Base-by-base conservation (phyloP, 1,140 invertebrate genomes). In the Pemphigus obesinymphae region DNA sequence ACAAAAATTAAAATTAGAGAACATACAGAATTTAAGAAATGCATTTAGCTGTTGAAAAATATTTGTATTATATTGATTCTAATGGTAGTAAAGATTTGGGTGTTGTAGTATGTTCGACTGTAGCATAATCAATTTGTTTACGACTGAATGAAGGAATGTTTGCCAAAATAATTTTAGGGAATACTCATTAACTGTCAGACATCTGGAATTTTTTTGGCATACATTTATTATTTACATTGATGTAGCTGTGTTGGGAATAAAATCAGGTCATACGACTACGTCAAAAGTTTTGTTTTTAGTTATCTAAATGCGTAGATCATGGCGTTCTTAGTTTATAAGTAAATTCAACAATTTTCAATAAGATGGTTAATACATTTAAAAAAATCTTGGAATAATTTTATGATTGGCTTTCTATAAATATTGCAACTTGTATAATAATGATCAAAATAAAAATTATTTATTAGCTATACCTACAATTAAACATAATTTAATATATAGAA, bases 211-310 rank as follows among this genome's bases (percentile, higher is more conserved):
- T 43, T 66, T 76, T 76, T 76, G 73, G 73, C 73, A 26, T 73
- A 26, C 50, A 3, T 40, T 26, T 58, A 76, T 23, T 76, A 76
- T 76, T 76, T 76, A 76, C 73, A 76, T 76, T 40, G 43, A 73
- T 31, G 31, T 48, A 26, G 37, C 40, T 40, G 13, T 37, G 50
- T 10, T 23, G 10, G 26, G 29, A 29, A 55, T 3, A 34, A 55
- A 76, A 76, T 55, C 29, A 58, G 73, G 73, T 76, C 73, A 40
- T 23, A 58, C 31, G 37, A 76, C 53, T 76, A 58, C 53, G 73
- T 76, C 43, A 50, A 73, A 50, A 29, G 37, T 72, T 72, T 45
- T 72, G 45, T 73, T 73, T 73, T 73, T 73, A 73, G 8, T 29
- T 31, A 31, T 50, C 26, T 73, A 73, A 73, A 50, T 73, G 43